Percentiles rank a stretch among this genome's conserved stretches.
These are phyloP conservation scores for Megaleporinus macrocephalus DNA, from an alignment of 2,113 vertebrate species.

Conservation along the genomic window DNA sequence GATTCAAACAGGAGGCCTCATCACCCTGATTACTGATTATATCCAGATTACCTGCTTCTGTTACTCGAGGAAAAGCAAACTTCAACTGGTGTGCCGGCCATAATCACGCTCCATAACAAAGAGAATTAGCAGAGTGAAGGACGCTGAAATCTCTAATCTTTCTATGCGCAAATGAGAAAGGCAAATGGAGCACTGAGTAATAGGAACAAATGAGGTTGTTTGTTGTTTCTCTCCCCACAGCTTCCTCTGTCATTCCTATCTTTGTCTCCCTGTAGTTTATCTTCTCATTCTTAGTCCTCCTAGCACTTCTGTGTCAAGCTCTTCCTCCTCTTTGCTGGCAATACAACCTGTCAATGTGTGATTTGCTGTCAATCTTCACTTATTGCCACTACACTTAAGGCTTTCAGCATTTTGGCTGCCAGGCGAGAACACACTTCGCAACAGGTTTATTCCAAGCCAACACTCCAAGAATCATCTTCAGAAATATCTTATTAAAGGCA, in stretches of 20 bases:
- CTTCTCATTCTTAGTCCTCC: neutral
- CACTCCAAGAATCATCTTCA: neutral
- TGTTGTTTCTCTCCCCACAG: constrained; percentile 21
- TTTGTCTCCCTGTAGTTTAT: too few relatives aligned
- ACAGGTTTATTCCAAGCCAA: constrained; percentile 42
- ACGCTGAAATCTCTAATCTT: neutral
- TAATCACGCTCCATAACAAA: constrained; percentile 9
- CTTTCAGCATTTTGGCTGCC: constrained; percentile 52
- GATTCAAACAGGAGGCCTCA: constrained; percentile 8
- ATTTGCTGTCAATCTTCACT: constrained; percentile 70
- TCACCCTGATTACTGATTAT: constrained; percentile 44
- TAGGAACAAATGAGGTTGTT: constrained; percentile 31
- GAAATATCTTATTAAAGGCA: constrained; percentile 7
- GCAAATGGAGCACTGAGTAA: constrained; percentile 13
- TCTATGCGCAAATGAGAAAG: constrained; percentile 23
- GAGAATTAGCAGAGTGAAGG: constrained; percentile 4
- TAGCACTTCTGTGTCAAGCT: constrained; percentile 27
- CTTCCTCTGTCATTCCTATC: neutral
- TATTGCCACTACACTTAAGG: constrained; percentile 56
- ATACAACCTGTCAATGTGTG: constrained; percentile 58
- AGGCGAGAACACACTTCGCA: constrained; percentile 54
- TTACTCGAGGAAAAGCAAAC: constrained; percentile 1
- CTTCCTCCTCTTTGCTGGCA: constrained; percentile 61
- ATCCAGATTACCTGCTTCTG: constrained; percentile 20
- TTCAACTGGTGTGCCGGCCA: constrained; percentile 8